phyloP scores from a whole-genome alignment of 1,140 invertebrate species.

The Drosophila equinoxialis region DNA sequence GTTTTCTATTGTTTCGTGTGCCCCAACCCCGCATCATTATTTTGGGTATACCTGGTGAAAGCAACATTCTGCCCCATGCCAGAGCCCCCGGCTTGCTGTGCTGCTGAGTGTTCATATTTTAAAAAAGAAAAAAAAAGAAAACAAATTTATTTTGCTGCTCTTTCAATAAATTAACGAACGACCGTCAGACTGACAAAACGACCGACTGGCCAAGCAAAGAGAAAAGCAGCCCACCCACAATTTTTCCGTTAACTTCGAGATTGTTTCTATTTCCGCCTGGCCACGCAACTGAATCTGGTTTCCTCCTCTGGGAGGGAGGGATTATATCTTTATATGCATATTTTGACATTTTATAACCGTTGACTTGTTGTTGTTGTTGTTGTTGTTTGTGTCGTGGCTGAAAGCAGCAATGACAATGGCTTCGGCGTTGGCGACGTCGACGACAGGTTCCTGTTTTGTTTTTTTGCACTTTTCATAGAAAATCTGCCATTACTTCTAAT shows the following conservation, averaged over 20 bases:
- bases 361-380: conserved; percentile 26
- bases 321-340: conserved; percentile 65
- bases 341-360: conserved; percentile 60
- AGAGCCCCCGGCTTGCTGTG: conserved; percentile 37
- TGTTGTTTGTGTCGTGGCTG: conserved; percentile 18
- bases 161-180: conserved; percentile 53
- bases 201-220: conserved; percentile 19
- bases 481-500: conserved; percentile 68
- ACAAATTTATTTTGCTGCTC: conserved; percentile 63
- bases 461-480: conserved; percentile 56
- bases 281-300: conserved; percentile 19
- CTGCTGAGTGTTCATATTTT: conserved; percentile 48
- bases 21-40: background rate
- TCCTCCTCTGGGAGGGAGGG: conserved; percentile 20
- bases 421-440: background rate
- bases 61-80: background rate
- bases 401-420: conserved; percentile 20
- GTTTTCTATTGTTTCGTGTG: background rate
- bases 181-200: background rate
- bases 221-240: background rate
- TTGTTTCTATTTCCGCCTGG: conserved; percentile 50
- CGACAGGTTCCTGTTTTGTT: conserved; percentile 42
- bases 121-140: conserved; percentile 22
- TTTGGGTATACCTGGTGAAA: conserved; percentile 6
- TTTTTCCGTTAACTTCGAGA: conserved; percentile 42